Percentiles rank a stretch among this genome's conserved stretches.
Evolutionary conservation across 2,113 vertebrate genomes (phyloP).

Genomic region (Cyanoliseus patagonus): DNA sequence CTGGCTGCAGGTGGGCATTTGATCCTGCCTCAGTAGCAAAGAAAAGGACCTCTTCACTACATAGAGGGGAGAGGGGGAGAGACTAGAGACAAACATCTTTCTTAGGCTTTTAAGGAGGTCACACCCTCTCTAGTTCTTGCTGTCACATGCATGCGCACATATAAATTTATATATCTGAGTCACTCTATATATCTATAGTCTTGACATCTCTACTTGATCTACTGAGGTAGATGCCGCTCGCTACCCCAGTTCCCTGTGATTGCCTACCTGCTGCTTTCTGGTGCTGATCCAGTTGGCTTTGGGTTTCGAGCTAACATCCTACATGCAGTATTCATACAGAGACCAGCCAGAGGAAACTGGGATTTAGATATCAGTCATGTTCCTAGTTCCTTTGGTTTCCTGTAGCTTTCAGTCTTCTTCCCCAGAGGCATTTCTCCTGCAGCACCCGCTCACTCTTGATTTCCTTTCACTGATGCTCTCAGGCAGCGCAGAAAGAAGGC

Average conservation of each 20-base stretch:
- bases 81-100: neutral
- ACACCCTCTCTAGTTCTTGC: neutral
- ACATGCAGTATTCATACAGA: neutral
- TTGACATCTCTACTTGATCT: neutral
- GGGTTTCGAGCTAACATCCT: neutral
- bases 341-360: neutral
- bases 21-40: neutral
- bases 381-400: neutral
- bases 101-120: neutral
- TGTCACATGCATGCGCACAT: neutral
- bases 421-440: neutral
- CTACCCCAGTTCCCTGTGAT: neutral
- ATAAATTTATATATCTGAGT: rapidly evolving
- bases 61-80: neutral
- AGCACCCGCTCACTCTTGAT: neutral
- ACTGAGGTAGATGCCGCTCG: neutral
- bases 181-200: rapidly evolving
- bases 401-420: neutral
- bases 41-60: neutral
- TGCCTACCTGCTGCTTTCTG: neutral
- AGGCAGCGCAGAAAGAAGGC: neutral
- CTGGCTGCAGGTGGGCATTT: neutral
- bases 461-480: neutral
- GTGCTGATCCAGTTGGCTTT: neutral
- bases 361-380: slow-evolving; percentile 30